Evolutionary conservation across 2,113 vertebrate genomes (phyloP).

Genomic region (Rana temporaria): DNA sequence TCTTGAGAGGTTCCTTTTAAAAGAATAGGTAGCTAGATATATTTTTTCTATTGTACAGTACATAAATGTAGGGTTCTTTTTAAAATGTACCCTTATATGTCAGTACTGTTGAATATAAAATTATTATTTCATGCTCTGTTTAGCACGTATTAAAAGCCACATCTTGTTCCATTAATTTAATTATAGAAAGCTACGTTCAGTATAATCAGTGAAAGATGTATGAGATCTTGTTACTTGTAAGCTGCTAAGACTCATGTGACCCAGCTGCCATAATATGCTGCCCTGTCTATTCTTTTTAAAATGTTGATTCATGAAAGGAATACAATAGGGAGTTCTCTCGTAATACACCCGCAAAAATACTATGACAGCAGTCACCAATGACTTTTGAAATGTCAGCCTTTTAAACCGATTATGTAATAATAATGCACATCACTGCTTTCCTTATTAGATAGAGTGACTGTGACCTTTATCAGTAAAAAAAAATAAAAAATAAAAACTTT

Average conservation of each 20-base stretch:
- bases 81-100: not conserved
- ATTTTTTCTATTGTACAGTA: too few relatives aligned
- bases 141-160: slow-evolving; percentile 11
- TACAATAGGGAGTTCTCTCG: slow-evolving; percentile 54
- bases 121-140: slow-evolving; percentile 3
- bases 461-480: slow-evolving; percentile 29
- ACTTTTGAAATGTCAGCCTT: slow-evolving; percentile 61
- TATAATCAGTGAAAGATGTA: slow-evolving; percentile 16
- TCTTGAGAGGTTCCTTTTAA: not conserved
- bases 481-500: not conserved
- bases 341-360: slow-evolving; percentile 64
- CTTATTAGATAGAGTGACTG: slow-evolving; percentile 12
- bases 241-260: slow-evolving; percentile 10
- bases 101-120: not conserved
- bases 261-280: slow-evolving; percentile 20
- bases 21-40: not conserved
- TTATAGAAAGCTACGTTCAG: slow-evolving; percentile 19
- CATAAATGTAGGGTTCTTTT: too few relatives aligned
- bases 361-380: slow-evolving; percentile 67
- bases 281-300: slow-evolving; percentile 11
- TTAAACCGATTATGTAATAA: slow-evolving; percentile 62
- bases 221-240: slow-evolving; percentile 28
- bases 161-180: not conserved
- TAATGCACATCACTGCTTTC: slow-evolving; percentile 48
- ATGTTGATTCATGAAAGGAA: slow-evolving; percentile 40